Percentiles rank a stretch among this genome's conserved stretches.
Conservation (phyloP, 1,140 invertebrate species). For the Rhopalosiphum padi region DNA sequence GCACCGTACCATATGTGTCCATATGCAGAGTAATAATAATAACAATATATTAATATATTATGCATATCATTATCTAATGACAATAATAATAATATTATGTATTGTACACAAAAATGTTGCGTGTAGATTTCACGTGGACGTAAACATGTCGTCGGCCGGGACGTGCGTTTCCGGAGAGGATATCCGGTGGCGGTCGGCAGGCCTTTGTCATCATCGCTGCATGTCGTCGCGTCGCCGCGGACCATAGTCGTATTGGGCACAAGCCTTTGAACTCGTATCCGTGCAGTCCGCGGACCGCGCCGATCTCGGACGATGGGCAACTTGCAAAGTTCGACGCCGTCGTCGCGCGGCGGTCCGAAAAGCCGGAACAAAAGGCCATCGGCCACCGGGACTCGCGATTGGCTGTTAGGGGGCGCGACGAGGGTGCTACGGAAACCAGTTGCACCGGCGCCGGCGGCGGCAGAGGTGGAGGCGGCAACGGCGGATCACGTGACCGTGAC, state of each 20-base stretch:
- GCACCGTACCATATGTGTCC: not conserved
- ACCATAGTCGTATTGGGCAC: not conserved
- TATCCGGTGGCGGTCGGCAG: conserved; percentile 31
- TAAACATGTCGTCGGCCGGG: not conserved
- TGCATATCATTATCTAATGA: not conserved
- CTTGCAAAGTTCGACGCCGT: conserved; percentile 18
- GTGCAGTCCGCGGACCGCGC: not conserved
- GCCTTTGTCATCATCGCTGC: not conserved
- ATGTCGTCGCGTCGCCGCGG: not conserved
- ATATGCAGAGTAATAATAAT: not conserved
- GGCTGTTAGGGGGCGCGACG: conserved; percentile 39
- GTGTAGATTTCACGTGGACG: not conserved
- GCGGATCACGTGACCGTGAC: conserved; percentile 55
- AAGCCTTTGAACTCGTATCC: not conserved
- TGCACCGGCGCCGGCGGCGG: conserved; percentile 1
- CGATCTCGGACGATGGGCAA: conserved; percentile 24
- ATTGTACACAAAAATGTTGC: not conserved
- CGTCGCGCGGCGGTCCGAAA: not conserved
- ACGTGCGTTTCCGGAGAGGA: conserved; percentile 40
- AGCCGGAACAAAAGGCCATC: conserved; percentile 43
- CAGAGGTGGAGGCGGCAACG: conserved; percentile 7
- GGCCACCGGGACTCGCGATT: conserved; percentile 37
- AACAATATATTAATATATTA: not conserved
- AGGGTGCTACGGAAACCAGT: conserved; percentile 56
- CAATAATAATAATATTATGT: not conserved